phyloP scores from a whole-genome alignment of 1,140 invertebrate genomes.

The Megathymus violae region DNA sequence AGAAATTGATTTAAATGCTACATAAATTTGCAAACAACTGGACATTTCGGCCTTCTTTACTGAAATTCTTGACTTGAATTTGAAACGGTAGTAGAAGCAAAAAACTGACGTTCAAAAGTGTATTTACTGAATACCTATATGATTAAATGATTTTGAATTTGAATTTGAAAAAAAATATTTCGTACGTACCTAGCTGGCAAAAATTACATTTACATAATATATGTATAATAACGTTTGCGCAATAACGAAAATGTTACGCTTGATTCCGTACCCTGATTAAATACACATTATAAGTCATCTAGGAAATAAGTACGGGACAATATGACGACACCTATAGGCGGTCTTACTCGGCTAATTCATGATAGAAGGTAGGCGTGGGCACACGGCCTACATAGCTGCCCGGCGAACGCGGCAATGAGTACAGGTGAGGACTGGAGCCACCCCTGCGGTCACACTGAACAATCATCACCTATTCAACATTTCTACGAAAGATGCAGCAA shows the following conservation, averaged over 20 bases:
- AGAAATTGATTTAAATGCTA: slow-evolving; percentile 7
- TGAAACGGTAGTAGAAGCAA: no score
- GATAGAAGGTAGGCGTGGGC: slow-evolving; percentile 75
- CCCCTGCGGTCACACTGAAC: slow-evolving; percentile 58
- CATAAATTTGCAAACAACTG: slow-evolving; percentile 3
- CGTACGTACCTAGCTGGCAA: not conserved
- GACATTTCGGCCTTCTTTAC: slow-evolving; percentile 15
- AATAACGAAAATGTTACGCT: slow-evolving; percentile 9
- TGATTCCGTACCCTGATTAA: slow-evolving; percentile 24
- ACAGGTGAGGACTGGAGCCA: slow-evolving; percentile 67
- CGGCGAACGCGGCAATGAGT: slow-evolving; percentile 60
- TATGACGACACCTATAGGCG: slow-evolving; percentile 54
- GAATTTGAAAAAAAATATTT: no score
- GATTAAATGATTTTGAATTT: no score
- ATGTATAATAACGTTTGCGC: slow-evolving; percentile 1
- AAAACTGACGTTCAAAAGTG: no score
- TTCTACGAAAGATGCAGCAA: not conserved
- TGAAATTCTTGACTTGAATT: no score
- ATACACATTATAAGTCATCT: slow-evolving; percentile 21
- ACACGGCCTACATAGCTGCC: slow-evolving; percentile 69
- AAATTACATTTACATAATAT: no score
- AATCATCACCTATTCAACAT: slow-evolving; percentile 30
- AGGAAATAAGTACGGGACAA: slow-evolving; percentile 42
- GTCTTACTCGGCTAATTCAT: slow-evolving; percentile 73
- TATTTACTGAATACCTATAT: no score